Base-by-base conservation (phyloP, 2,797 vertebrate species). In the Pagetopsis macropterus region DNA sequence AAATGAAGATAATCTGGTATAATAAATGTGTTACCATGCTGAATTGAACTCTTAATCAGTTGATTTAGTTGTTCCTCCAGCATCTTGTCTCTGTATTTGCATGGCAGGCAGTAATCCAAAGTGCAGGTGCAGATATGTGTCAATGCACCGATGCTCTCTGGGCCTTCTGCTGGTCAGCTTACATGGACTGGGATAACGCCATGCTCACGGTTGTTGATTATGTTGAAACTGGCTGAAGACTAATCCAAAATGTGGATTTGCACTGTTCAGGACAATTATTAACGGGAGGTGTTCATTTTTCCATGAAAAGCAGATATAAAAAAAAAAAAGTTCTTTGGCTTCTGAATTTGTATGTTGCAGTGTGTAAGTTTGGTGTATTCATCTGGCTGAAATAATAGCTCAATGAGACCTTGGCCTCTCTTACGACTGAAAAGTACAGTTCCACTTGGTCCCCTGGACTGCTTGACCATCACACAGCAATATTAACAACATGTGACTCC, bases 61-160 rank as follows among this genome's bases (percentile, higher is more conserved):
- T 72, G 37, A 45, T 17, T 41, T 49, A 9, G 7, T 33, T 37
- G 8, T 37, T 70, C 74, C 64, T 80, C 31, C 70, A 69, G 81
- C 79, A 78, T 65, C 67, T 83, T 50, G 79, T 83, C 81, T 78
- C 60, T 84, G 76, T 73, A 85, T 89, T 89, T 92, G 84, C 88
- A 91, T 87, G 88, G 75, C 82, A 70, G 76, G 64, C 77, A 63
- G 79, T 50, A 21, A 81, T 86, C 73, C 62, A 70, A 70, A 80
- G 76, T 76, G 9, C 19, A 61, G 27, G 40, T 72, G 75, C 82
- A 67, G 73, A 84, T 84, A 59, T 43, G 67, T 78, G 81, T 73
- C 52, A 74, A 56, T 10, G 56, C 75, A 66, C 59, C 33, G 69
- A 76, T 14, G 75, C 75, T 75, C 70, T 81, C 59, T 78, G 43